A percentile compares a stretch with the other conserved stretches of the same genome.
Conservation (phyloP, 2,113 vertebrate species). For the Corythornis madagascariensis region DNA sequence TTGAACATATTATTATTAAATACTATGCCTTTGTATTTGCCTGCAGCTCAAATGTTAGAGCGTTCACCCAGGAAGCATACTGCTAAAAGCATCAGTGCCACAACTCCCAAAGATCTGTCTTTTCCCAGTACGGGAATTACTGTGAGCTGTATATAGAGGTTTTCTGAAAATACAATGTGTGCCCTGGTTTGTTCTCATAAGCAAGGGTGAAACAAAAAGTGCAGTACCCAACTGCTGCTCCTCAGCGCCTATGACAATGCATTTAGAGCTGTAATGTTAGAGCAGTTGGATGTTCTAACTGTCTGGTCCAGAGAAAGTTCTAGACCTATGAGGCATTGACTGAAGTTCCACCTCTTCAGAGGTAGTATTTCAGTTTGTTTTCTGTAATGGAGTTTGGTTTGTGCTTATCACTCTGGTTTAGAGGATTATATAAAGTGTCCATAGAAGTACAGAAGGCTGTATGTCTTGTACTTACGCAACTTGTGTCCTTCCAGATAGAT, state of each 20-base stretch:
- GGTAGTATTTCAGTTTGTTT: neutral
- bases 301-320: neutral
- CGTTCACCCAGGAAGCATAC: neutral
- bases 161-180: neutral
- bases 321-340: neutral
- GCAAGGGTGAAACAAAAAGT: neutral
- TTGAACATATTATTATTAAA: neutral
- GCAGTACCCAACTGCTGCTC: neutral
- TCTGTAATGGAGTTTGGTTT: neutral
- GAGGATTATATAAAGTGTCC: neutral
- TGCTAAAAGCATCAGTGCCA: neutral
- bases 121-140: neutral
- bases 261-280: neutral
- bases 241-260: rapidly evolving
- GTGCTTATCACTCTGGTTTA: neutral
- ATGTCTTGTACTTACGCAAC: neutral
- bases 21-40: neutral
- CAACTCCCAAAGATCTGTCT: neutral
- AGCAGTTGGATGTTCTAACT: neutral
- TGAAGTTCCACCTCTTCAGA: neutral
- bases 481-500: neutral
- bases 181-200: neutral
- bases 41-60: neutral
- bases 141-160: neutral
- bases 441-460: neutral